Evolutionary conservation across 1,140 invertebrate genomes (phyloP).

Genomic region (Drosophila insularis): DNA sequence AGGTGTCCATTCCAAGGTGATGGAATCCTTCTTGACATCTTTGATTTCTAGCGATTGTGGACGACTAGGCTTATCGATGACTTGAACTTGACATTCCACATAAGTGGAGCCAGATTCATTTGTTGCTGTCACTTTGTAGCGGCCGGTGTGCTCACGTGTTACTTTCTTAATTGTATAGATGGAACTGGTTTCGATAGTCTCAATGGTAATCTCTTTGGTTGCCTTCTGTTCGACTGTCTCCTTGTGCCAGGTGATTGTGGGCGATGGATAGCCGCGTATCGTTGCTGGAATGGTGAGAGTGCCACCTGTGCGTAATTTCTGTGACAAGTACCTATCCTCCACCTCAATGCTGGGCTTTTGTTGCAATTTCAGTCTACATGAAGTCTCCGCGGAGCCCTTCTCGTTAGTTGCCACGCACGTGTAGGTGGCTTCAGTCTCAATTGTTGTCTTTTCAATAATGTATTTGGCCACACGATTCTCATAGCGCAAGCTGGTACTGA

Average conservation of each 20-base stretch:
- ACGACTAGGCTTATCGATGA: slow-evolving; percentile 93
- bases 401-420: slow-evolving; percentile 89
- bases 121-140: slow-evolving; percentile 86
- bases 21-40: slow-evolving; percentile 88
- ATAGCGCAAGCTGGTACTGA: slow-evolving; percentile 84
- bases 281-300: slow-evolving; percentile 86
- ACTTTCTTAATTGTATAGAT: slow-evolving; percentile 86
- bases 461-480: slow-evolving; percentile 90
- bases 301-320: slow-evolving; percentile 85
- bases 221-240: slow-evolving; percentile 84
- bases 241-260: slow-evolving; percentile 86
- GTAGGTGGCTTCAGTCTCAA: slow-evolving; percentile 87
- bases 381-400: slow-evolving; percentile 88
- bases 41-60: slow-evolving; percentile 90
- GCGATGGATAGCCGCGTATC: slow-evolving; percentile 87
- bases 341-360: slow-evolving; percentile 86
- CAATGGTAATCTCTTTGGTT: slow-evolving; percentile 84
- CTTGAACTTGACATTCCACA: slow-evolving; percentile 89
- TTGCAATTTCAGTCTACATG: slow-evolving; percentile 86
- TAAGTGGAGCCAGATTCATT: slow-evolving; percentile 88
- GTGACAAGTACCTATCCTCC: slow-evolving; percentile 85
- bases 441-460: slow-evolving; percentile 86
- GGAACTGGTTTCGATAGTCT: slow-evolving; percentile 84
- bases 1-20: slow-evolving; percentile 91
- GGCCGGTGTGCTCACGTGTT: slow-evolving; percentile 85